A percentile compares a stretch with the other conserved stretches of the same genome.
Evolutionary conservation across 2,797 vertebrate genomes (phyloP).

Genomic region (Gila robusta): DNA sequence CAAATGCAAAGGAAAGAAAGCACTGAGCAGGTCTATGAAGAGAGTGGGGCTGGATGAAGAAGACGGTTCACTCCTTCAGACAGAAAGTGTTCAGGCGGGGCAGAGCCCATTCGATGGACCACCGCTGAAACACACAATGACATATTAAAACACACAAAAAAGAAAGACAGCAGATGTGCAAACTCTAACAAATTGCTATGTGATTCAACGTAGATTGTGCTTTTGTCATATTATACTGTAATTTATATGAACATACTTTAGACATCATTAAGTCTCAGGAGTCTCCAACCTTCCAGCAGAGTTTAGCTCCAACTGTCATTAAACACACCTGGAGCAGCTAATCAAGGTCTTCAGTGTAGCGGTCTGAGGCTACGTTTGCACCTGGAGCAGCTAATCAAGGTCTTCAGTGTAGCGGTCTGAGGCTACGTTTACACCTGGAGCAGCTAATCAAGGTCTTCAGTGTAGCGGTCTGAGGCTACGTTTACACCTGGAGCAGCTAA

Average conservation of each 20-base stretch:
- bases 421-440: too few relatives aligned
- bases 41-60: conserved; percentile 78
- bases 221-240: not conserved
- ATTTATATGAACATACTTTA: not conserved
- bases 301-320: not conserved
- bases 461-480: too few relatives aligned
- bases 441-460: too few relatives aligned
- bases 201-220: not conserved
- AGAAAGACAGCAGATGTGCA: not conserved
- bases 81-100: conserved; percentile 83
- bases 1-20: conserved; percentile 50
- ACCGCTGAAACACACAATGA: conserved; percentile 61
- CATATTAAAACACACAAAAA: not conserved
- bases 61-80: conserved; percentile 82
- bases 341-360: too few relatives aligned
- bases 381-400: too few relatives aligned
- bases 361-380: too few relatives aligned
- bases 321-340: too few relatives aligned
- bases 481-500: too few relatives aligned
- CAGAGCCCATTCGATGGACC: conserved; percentile 81
- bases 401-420: too few relatives aligned
- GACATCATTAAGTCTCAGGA: not conserved
- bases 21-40: conserved; percentile 82
- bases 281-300: not conserved
- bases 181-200: not conserved